phyloP scores from a whole-genome alignment of 2,113 vertebrate species.

The Platichthys stellatus region DNA sequence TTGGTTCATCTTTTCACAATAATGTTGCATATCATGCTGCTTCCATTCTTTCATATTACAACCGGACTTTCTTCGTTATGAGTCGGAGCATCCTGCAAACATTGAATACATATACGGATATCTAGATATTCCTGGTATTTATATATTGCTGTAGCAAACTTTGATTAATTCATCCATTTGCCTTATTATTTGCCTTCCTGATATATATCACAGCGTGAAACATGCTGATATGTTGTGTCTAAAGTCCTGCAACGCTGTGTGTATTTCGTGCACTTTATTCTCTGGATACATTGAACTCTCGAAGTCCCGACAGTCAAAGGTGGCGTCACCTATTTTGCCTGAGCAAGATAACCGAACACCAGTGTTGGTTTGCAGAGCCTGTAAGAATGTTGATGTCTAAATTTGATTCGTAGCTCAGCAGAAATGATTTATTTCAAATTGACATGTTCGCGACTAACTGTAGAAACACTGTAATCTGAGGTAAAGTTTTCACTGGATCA shows the following conservation, averaged over 20 bases:
- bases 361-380: background rate
- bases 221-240: background rate
- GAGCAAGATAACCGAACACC: background rate
- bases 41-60: background rate
- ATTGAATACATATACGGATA: background rate
- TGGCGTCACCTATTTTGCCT: background rate
- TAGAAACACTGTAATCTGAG: background rate
- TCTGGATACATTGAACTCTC: background rate
- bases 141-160: no score
- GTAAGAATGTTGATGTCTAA: background rate
- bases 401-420: background rate
- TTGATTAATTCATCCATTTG: background rate
- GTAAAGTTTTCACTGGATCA: background rate
- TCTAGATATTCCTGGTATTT: background rate
- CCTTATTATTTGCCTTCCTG: slow-evolving; percentile 31
- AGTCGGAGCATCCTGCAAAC: background rate
- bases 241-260: background rate
- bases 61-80: background rate
- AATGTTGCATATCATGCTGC: slow-evolving; percentile 23
- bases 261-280: slow-evolving; percentile 31
- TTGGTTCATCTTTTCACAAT: slow-evolving; percentile 7
- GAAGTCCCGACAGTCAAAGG: background rate
- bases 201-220: background rate
- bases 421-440: background rate
- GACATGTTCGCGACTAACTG: background rate